Conservation (phyloP, 2,113 vertebrate species). For the Leiothrix lutea region DNA sequence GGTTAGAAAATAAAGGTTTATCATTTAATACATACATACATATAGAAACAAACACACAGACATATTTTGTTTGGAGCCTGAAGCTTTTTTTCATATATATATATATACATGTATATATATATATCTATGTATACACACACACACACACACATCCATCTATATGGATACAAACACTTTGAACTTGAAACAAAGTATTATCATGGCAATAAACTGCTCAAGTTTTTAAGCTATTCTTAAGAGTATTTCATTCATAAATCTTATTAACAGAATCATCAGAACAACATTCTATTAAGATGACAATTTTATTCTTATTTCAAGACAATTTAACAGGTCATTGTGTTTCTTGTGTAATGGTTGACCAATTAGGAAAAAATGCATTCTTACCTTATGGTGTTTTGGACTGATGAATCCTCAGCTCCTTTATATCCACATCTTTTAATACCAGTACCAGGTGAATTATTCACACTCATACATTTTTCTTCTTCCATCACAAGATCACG, state of each 20-base stretch:
- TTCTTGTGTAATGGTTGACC: neutral
- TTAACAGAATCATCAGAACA: neutral
- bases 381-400: constrained; percentile 71
- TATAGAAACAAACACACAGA: neutral
- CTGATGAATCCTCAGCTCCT: constrained; percentile 72
- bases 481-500: constrained; percentile 85
- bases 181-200: neutral
- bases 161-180: neutral
- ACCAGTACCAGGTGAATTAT: constrained; percentile 40
- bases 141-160: rapidly evolving
- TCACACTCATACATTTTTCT: constrained; percentile 70
- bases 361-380: neutral
- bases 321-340: neutral
- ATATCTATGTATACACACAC: rapidly evolving
- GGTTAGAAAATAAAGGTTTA: neutral
- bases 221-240: neutral
- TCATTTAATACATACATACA: neutral
- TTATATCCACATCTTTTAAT: constrained; percentile 80
- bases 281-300: neutral
- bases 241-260: neutral
- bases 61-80: neutral
- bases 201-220: neutral
- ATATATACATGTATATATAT: too few species aligned
- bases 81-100: neutral
- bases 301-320: neutral